phyloP scores from a whole-genome alignment of 2,113 vertebrate species.

The Megalops atlanticus region DNA sequence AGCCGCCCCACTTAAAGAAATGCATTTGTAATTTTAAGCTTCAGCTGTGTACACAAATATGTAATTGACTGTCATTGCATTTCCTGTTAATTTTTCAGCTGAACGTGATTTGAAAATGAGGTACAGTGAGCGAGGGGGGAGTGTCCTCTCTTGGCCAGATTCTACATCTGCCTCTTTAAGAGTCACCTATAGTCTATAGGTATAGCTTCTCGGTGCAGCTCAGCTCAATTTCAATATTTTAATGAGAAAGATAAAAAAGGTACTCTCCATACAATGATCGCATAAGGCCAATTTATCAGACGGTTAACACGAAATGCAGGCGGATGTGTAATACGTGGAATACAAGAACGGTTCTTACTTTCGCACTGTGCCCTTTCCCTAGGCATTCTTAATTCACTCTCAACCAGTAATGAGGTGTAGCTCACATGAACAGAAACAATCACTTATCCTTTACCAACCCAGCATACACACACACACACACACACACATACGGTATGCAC shows the following conservation, averaged over 20 bases:
- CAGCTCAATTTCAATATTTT: not conserved
- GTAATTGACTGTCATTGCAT: not conserved
- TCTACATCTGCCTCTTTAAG: conserved; percentile 58
- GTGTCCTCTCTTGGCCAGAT: not conserved
- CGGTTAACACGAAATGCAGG: not conserved
- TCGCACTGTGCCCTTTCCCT: not conserved
- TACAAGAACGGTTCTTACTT: not conserved
- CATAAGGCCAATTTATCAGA: not conserved
- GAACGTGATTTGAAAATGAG: conserved; percentile 61
- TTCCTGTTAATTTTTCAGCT: conserved; percentile 46
- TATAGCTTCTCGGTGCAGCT: not conserved
- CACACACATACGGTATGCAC: conserved; percentile 13
- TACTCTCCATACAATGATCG: not conserved
- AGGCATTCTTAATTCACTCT: not conserved
- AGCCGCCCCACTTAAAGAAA: not conserved
- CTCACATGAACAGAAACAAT: conserved; percentile 8
- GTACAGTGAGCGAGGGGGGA: not conserved
- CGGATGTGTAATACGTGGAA: not conserved
- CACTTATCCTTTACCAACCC: not conserved
- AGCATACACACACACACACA: conserved; percentile 6
- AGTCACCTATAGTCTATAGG: conserved; percentile 24
- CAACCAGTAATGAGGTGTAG: not conserved
- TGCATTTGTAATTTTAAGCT: not conserved
- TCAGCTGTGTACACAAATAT: not conserved
- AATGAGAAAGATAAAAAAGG: not conserved